Base-by-base conservation (phyloP, 1,140 invertebrate species). In the Drosophila mauritiana region DNA sequence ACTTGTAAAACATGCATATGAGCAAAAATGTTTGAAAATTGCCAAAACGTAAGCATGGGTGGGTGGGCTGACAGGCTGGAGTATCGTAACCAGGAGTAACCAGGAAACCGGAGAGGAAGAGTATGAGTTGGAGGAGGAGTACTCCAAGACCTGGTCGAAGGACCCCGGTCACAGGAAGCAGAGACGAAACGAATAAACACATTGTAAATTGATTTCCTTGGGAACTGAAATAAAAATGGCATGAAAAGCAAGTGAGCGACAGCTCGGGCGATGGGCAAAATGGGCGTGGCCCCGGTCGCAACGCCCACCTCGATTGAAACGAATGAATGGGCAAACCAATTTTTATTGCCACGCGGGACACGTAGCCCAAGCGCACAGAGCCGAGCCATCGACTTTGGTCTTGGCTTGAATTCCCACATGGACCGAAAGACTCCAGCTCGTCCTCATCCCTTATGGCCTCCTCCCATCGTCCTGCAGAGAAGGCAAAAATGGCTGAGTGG, bases 201-300 rank as follows among this genome's bases (percentile, higher is more conserved):
- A 89, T 89, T 89, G 84, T 89, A 89, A 89, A 89, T 89, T 89
- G 84, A 89, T 89, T 89, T 89, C 84, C 84, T 89, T 89, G 85
- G 84, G 84, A 89, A 89, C 84, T 89, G 80, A 78, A 89, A 89
- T 89, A 89, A 89, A 89, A 89, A 89, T 89, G 85, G 84, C 84
- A 89, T 78, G 77, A 89, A 90, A 88, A 84, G 80, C 84, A 80
- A 89, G 80, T 83, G 84, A 80, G 80, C 77, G 77, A 84, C 76
- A 73, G 67, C 63, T 73, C 37, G 37, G 37, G 37, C 37, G 11
- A 4, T 13, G 37, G 37, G 37, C 37, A 36, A 45, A 45, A 27
- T 34, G 48, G 55, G 53, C 25, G 22, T 36, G 51, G 51, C 22
- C n/a, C 39, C 17, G 40, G 8, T 12, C 20, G 37, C 36, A 42